phyloP scores from a whole-genome alignment of 1,140 invertebrate genomes.

The Zaprionus lachaisei region DNA sequence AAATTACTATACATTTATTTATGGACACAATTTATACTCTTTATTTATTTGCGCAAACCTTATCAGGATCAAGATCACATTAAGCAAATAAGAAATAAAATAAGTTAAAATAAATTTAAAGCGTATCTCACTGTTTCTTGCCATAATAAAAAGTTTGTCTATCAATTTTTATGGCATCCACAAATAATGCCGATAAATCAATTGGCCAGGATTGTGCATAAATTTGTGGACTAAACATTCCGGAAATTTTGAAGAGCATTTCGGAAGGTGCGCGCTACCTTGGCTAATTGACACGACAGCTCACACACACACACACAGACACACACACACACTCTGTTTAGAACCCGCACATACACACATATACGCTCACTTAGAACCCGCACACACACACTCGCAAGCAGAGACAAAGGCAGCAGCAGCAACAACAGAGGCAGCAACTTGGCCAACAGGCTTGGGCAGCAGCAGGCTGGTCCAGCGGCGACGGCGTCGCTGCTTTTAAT shows the following conservation, averaged over 20 bases:
- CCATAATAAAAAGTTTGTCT: background rate
- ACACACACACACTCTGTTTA: background rate
- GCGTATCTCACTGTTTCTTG: background rate
- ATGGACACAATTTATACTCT: slow-evolving; percentile 35
- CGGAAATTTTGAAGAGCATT: slow-evolving; percentile 29
- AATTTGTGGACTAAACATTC: background rate
- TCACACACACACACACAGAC: slow-evolving; percentile 12
- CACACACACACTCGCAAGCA: background rate
- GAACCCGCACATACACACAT: background rate
- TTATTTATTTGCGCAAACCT: slow-evolving; percentile 9
- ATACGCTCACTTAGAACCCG: background rate
- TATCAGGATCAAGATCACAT: background rate
- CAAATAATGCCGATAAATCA: background rate
- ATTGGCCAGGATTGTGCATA: background rate
- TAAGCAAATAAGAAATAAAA: background rate
- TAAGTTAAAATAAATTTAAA: background rate
- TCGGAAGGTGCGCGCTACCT: slow-evolving; percentile 25
- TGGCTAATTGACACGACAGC: background rate
- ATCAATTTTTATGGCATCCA: slow-evolving; percentile 1
- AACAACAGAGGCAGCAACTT: background rate
- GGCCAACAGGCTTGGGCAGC: background rate
- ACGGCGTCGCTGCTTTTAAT: slow-evolving; percentile 66
- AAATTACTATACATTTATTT: slow-evolving; percentile 2
- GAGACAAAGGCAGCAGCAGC: slow-evolving; percentile 6
- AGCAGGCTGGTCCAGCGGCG: slow-evolving; percentile 18